Base-by-base conservation (phyloP, 1,140 invertebrate species). In the Sycophaga agraensis region DNA sequence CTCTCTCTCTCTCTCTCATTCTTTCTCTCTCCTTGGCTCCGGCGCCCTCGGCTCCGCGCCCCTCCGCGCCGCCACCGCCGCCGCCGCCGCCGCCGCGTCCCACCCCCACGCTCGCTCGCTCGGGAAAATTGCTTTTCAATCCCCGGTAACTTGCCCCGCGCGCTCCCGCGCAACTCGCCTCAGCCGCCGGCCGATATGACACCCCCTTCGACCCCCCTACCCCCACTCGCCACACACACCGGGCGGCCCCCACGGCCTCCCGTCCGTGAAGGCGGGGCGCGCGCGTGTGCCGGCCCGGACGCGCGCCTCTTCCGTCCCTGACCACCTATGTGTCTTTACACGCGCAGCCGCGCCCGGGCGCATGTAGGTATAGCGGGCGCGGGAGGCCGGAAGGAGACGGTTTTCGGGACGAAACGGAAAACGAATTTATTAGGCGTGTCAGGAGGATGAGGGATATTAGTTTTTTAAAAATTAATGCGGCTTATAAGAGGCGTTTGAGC, bases 91-190 rank as follows among this genome's bases (percentile, higher is more conserved):
- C n/a, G n/a, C n/a, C n/a, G n/a, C n/a, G n/a, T n/a, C 24, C 17
- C 35, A 58, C 55, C 69, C 67, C 65, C 70, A 68, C 75, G 66
- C 59, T 70, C 75, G 72, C 74, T 76, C 70, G 74, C 77, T 62
- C 37, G 78, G 79, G 78, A 81, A 64, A 81, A 81, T 81, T 81
- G 79, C 79, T 81, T 81, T 81, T 80, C 79, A 81, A 81, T 81
- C 78, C 79, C 79, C 73, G 60, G 60, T 55, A 55, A 55, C 42
- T 56, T 19, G 24, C 16, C 37, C 35, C 43, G 16, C 51, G 19
- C 60, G 31, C 60, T 46, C 46, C 28, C 16, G n/a, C n/a, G 4
- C 17, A 12, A 19, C 16, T 39, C 16, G 50, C 50, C 35, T 26
- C 50, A 21, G 22, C 40, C 45, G 49, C 26, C 34, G 26, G 28